Percentiles rank a stretch among this genome's conserved stretches.
Conservation (phyloP, 2,113 vertebrate genomes). For the Carassius carassius region DNA sequence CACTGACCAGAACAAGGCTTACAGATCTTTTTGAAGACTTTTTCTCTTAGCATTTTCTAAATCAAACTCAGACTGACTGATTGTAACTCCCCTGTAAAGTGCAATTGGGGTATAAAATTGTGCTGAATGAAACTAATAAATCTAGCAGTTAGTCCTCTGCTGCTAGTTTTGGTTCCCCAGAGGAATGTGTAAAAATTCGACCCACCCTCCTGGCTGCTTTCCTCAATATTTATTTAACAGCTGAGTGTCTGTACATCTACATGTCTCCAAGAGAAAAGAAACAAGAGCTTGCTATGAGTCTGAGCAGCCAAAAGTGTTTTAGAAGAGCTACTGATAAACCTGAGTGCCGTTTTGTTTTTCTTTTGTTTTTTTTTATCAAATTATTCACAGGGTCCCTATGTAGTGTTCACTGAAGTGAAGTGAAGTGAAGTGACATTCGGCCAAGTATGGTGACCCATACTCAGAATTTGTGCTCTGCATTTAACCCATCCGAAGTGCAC, state of each 20-base stretch:
- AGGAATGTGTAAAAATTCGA: constrained; percentile 4
- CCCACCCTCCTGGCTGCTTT: constrained; percentile 30
- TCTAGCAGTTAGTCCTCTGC: neutral
- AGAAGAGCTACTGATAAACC: constrained; percentile 1
- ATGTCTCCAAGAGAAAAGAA: constrained; percentile 2
- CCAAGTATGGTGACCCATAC: too few relatives aligned
- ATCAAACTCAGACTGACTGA: neutral
- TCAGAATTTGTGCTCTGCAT: too few relatives aligned
- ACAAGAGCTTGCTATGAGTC: neutral
- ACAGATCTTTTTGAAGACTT: neutral
- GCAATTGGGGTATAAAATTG: constrained; percentile 4
- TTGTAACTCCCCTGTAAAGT: constrained; percentile 11
- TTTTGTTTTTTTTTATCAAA: too few relatives aligned
- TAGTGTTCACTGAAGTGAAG: constrained; percentile 4
- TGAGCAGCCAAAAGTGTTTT: neutral
- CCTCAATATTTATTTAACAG: constrained; percentile 24
- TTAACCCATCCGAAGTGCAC: too few relatives aligned
- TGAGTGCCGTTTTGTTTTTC: neutral
- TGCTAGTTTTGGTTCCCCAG: constrained; percentile 10
- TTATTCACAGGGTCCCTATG: neutral
- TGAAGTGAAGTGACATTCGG: too few relatives aligned
- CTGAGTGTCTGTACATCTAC: constrained; percentile 27
- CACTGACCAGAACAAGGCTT: neutral
- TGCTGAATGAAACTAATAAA: constrained; percentile 36
- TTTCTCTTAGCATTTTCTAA: constrained; percentile 9